phyloP scores from a whole-genome alignment of 1,140 invertebrate genomes.

The Bilobella aurantiaca region DNA sequence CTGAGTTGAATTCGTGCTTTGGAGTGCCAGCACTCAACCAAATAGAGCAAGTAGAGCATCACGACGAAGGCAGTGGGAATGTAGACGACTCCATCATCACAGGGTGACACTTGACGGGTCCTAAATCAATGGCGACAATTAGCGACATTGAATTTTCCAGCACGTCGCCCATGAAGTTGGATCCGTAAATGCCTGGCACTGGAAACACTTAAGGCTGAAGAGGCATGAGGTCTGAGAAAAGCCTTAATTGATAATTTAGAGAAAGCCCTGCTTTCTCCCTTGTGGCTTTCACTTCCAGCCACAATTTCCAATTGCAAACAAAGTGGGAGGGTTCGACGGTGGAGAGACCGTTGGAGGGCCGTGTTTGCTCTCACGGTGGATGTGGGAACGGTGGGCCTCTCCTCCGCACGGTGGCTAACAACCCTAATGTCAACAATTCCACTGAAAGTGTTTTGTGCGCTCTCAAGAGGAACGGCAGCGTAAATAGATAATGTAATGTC shows the following conservation, averaged over 20 bases:
- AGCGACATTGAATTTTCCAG: no score
- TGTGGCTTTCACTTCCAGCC: background rate
- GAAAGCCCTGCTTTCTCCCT: background rate
- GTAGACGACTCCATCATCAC: slow-evolving; percentile 75
- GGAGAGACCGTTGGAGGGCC: background rate
- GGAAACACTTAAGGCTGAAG: background rate
- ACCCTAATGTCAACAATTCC: background rate
- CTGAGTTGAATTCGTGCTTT: slow-evolving; percentile 51
- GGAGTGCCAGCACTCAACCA: slow-evolving; percentile 75
- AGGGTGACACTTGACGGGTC: slow-evolving; percentile 57
- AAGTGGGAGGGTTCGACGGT: background rate
- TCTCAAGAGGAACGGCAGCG: background rate
- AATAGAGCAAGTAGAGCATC: slow-evolving; percentile 69
- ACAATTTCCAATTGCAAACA: background rate
- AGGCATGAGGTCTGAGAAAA: background rate
- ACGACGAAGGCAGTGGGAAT: slow-evolving; percentile 70
- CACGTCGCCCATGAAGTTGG: no score
- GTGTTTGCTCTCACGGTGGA: background rate
- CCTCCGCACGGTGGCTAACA: background rate
- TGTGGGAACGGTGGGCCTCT: no score
- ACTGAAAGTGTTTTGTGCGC: slow-evolving; percentile 9
- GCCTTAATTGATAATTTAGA: background rate
- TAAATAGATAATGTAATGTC: slow-evolving; percentile 2
- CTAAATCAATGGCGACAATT: no score
- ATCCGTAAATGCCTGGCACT: no score